These are phyloP conservation scores for Zootoca vivipara DNA, from an alignment of 2,113 vertebrate genomes.

Conservation along the genomic window DNA sequence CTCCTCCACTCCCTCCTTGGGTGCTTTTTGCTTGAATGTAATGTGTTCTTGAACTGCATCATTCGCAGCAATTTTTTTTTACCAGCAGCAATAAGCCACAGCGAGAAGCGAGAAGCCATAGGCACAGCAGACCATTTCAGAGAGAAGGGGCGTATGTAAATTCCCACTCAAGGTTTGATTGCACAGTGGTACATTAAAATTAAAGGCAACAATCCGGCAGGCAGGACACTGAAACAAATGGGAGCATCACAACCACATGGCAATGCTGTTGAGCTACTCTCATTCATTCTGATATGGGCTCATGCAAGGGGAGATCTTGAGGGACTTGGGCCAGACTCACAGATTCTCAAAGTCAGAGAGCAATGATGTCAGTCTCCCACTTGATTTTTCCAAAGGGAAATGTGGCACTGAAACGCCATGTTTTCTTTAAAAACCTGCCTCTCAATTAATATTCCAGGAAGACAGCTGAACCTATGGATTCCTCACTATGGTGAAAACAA, in stretches of 20 bases:
- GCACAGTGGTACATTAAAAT: too few species aligned
- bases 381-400: background rate
- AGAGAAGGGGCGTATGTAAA: too few species aligned
- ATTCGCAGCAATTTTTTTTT: too few species aligned
- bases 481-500: background rate
- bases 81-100: too few species aligned
- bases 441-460: background rate
- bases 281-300: background rate
- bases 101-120: too few species aligned
- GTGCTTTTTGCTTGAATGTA: too few species aligned
- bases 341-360: slow-evolving; percentile 3
- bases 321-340: background rate
- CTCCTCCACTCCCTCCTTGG: too few species aligned
- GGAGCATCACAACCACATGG: background rate
- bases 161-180: too few species aligned
- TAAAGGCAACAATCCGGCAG: too few species aligned
- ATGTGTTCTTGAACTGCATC: too few species aligned
- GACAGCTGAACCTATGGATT: background rate
- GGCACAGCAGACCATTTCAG: too few species aligned
- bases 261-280: background rate
- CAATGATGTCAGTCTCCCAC: background rate
- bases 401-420: background rate
- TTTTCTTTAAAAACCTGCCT: background rate
- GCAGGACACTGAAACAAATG: background rate
- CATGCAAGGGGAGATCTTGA: background rate